Conservation (phyloP, 30 jellyfish, hydroid and myxozoan species). For the Turritopsis rubra region DNA sequence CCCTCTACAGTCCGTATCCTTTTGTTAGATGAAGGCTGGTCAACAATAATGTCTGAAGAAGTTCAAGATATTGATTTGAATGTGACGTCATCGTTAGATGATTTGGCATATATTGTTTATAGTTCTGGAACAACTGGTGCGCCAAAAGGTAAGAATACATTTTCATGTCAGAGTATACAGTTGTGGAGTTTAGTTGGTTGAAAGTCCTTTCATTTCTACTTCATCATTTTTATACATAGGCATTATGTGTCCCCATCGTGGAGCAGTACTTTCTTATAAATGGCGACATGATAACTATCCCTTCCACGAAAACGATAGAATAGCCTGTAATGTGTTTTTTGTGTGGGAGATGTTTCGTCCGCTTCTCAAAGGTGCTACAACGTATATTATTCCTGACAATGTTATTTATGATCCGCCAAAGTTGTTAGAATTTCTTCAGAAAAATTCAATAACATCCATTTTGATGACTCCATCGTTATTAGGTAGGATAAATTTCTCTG, state of each 20-base stretch:
- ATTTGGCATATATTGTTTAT: constrained; percentile 77
- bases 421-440: constrained; percentile 51
- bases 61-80: constrained; percentile 17
- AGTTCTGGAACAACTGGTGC: constrained; percentile 95
- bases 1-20: constrained; percentile 27
- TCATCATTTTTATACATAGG: constrained; percentile 23
- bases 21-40: constrained; percentile 65
- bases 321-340: constrained; percentile 81
- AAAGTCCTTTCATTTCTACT: no score
- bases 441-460: constrained; percentile 59
- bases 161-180: not conserved
- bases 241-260: constrained; percentile 87
- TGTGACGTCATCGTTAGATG: constrained; percentile 51
- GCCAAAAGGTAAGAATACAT: constrained; percentile 59
- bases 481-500: constrained; percentile 53
- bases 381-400: constrained; percentile 69
- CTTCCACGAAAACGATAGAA: constrained; percentile 52
- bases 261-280: constrained; percentile 71
- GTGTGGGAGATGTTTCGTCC: constrained; percentile 94
- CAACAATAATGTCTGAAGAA: constrained; percentile 30
- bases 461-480: constrained; percentile 75
- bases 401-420: constrained; percentile 65
- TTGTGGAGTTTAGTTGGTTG: no score
- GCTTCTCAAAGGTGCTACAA: constrained; percentile 56
- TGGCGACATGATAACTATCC: constrained; percentile 88